A percentile compares a stretch with the other conserved stretches of the same genome.
Evolutionary conservation across 2,888 invertebrate species (phyloP).

Genomic region (Balanococcus diminutus): DNA sequence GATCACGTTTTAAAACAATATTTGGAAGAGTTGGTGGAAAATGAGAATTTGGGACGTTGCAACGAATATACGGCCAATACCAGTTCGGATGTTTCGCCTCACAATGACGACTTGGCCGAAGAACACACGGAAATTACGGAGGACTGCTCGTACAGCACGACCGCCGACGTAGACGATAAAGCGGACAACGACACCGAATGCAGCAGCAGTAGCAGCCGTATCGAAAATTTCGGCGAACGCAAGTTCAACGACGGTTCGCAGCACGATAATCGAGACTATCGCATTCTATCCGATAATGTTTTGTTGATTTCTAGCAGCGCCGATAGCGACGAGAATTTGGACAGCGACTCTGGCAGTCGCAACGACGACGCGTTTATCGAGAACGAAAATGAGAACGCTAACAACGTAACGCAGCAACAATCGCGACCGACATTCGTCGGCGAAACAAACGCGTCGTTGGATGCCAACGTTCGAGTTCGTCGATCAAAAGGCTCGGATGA

Average conservation of each 20-base stretch:
- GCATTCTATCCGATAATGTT: not conserved
- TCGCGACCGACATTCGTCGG: too few relatives aligned
- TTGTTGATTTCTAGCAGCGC: slow-evolving; percentile 11
- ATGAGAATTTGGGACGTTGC: slow-evolving; percentile 58
- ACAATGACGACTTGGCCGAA: slow-evolving; percentile 58
- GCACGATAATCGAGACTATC: slow-evolving; percentile 21
- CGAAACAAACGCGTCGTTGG: not conserved
- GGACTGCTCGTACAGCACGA: not conserved
- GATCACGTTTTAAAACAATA: slow-evolving; percentile 63
- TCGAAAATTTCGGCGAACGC: not conserved
- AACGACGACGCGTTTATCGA: not conserved
- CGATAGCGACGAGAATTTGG: not conserved
- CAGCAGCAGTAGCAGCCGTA: not conserved
- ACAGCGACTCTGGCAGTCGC: not conserved
- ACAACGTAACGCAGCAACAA: too few relatives aligned
- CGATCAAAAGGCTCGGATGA: not conserved
- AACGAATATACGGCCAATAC: not conserved
- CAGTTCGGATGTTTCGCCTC: not conserved
- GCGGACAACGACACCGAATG: not conserved
- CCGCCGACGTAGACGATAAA: not conserved
- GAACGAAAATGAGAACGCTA: not conserved
- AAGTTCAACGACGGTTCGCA: not conserved
- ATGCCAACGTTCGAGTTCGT: not conserved
- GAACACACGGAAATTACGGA: slow-evolving; percentile 44
- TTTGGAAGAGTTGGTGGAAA: slow-evolving; percentile 62